Evolutionary conservation across 2,888 invertebrate genomes (phyloP).

Genomic region (Dendrolimus houi): DNA sequence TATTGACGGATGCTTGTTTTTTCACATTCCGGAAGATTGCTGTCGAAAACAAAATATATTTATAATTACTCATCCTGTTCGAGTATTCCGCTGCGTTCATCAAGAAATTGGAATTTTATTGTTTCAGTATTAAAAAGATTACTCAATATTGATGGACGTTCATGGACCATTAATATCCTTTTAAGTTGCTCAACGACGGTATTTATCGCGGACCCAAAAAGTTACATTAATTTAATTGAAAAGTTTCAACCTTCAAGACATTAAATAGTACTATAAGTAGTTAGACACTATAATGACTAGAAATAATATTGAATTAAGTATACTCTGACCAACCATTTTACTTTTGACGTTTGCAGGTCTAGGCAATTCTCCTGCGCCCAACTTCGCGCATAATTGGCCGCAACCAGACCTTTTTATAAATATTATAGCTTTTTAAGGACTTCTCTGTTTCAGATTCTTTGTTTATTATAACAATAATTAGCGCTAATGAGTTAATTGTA

Average conservation of each 20-base stretch:
- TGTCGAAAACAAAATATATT: slow-evolving; percentile 5
- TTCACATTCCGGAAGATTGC: background rate
- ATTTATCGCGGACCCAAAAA: slow-evolving; percentile 14
- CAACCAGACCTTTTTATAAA: too few species aligned
- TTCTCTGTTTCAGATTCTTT: too few species aligned
- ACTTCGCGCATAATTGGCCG: too few species aligned
- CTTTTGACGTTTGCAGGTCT: too few species aligned
- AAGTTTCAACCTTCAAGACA: background rate
- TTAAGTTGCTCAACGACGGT: slow-evolving; percentile 12
- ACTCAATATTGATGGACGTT: slow-evolving; percentile 26
- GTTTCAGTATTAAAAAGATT: slow-evolving; percentile 24
- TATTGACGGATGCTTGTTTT: background rate
- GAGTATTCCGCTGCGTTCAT: slow-evolving; percentile 14
- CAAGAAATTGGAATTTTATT: slow-evolving; percentile 27
- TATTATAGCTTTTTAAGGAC: too few species aligned
- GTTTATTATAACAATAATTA: too few species aligned
- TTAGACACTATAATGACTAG: too few species aligned
- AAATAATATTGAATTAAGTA: too few species aligned
- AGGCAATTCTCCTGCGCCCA: too few species aligned
- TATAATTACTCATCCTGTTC: slow-evolving; percentile 7
- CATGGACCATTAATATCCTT: slow-evolving; percentile 16
- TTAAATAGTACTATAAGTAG: too few species aligned
- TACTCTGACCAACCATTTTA: too few species aligned
- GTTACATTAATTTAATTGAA: slow-evolving; percentile 8
- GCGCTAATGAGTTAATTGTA: too few species aligned